Conservation (phyloP, 2,113 vertebrate species). For the Notarius quadriscutis region DNA sequence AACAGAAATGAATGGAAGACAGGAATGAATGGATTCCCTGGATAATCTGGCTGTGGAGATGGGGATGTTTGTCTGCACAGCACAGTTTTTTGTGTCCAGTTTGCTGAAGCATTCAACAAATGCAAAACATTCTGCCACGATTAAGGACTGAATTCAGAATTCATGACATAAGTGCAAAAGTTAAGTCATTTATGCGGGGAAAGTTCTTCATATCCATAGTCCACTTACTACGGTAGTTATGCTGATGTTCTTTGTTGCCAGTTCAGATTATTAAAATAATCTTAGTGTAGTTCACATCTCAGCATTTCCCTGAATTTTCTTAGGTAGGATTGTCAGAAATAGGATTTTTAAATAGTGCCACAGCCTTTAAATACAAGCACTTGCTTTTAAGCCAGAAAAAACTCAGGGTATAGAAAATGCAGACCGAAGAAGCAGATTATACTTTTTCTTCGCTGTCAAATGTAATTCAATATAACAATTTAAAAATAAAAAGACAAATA, state of each 20-base stretch:
- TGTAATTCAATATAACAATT: background rate
- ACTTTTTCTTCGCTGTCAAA: background rate
- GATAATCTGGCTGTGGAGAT: background rate
- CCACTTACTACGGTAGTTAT: background rate
- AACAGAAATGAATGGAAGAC: conserved; percentile 7
- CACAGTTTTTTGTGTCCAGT: background rate
- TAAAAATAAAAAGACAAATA: background rate
- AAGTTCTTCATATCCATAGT: background rate
- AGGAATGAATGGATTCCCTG: background rate
- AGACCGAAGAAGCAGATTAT: background rate
- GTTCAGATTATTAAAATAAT: background rate
- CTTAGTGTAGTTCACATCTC: background rate
- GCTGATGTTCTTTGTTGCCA: background rate
- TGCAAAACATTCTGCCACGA: background rate
- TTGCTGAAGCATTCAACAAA: background rate
- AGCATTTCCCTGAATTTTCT: background rate
- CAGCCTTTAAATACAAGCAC: background rate
- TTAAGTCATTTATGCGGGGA: background rate
- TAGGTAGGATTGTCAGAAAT: background rate
- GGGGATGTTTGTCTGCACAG: background rate
- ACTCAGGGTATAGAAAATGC: background rate
- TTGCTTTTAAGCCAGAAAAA: background rate
- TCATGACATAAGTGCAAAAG: background rate
- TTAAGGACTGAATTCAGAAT: background rate
- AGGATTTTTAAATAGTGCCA: background rate